phyloP scores from a whole-genome alignment of 2,888 invertebrate species.

The Mythimna impura region DNA sequence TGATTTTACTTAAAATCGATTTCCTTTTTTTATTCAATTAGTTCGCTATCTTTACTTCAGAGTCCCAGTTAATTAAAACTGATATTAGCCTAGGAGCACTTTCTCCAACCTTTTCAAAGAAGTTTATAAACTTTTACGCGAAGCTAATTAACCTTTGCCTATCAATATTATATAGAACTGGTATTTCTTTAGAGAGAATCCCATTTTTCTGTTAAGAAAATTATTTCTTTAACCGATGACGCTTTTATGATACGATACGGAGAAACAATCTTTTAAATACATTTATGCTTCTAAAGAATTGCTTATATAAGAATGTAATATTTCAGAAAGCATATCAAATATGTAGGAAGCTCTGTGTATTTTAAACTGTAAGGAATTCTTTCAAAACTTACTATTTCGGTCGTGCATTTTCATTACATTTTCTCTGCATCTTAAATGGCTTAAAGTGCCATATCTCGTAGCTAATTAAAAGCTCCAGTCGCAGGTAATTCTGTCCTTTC shows the following conservation, averaged over 20 bases:
- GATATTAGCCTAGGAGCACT: not conserved
- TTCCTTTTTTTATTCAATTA: not conserved
- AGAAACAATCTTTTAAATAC: not conserved
- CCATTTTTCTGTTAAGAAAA: not conserved
- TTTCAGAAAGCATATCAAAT: constrained; percentile 2
- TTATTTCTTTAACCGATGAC: not conserved
- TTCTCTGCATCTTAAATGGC: constrained; percentile 8
- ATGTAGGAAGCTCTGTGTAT: not conserved
- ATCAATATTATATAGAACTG: not conserved
- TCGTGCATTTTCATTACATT: not conserved
- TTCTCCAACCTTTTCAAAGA: constrained; percentile 4
- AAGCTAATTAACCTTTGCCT: constrained; percentile 21
- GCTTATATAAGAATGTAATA: constrained; percentile 13
- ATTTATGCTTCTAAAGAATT: not conserved
- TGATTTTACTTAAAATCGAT: not conserved
- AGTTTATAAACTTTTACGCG: constrained; percentile 37
- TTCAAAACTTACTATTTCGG: not conserved
- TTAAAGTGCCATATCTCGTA: constrained; percentile 50
- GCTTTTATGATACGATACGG: not conserved
- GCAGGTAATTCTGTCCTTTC: constrained; percentile 30
- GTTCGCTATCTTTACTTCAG: not conserved
- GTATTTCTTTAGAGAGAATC: not conserved
- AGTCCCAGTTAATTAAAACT: constrained; percentile 36
- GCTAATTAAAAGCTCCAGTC: constrained; percentile 42
- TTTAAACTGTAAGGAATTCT: not conserved